phyloP scores from a whole-genome alignment of 2,888 invertebrate genomes.

The Blera fallax region DNA sequence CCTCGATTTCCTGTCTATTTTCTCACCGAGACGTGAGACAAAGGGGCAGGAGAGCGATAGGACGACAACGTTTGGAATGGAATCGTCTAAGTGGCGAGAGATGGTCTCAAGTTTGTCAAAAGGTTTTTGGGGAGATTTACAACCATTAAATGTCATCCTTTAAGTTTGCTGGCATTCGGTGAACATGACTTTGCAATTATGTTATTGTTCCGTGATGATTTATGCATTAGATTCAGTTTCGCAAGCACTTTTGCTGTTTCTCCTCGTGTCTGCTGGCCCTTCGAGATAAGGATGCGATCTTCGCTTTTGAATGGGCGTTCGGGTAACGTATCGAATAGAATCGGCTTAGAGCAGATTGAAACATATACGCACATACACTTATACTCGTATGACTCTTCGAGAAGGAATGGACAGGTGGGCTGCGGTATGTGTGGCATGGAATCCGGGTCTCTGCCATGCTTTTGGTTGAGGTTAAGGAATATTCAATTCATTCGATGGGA shows the following conservation, averaged over 20 bases:
- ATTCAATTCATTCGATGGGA: constrained; percentile 42
- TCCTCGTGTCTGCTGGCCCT: constrained; percentile 31
- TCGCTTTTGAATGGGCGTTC: constrained; percentile 1
- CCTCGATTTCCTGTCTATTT: constrained; percentile 25
- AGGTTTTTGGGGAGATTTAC: constrained; percentile 69
- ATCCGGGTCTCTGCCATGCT: neutral
- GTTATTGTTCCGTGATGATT: constrained; percentile 71
- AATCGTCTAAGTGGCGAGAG: constrained; percentile 60
- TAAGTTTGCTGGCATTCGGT: constrained; percentile 66
- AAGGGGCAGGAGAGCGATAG: neutral
- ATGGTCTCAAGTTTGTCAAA: constrained; percentile 67
- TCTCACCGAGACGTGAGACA: constrained; percentile 12
- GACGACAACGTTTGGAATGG: constrained; percentile 24
- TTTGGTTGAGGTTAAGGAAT: constrained; percentile 6
- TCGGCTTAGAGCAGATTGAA: neutral
- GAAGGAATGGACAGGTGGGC: constrained; percentile 19
- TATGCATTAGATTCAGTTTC: constrained; percentile 68
- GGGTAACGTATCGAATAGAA: constrained; percentile 2
- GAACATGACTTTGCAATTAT: constrained; percentile 72
- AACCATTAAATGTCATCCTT: constrained; percentile 70
- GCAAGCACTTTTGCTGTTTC: constrained; percentile 51
- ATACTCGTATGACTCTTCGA: neutral
- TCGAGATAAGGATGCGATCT: constrained; percentile 41
- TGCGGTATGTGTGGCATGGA: neutral
- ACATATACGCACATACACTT: neutral